Percentiles rank a stretch among this genome's conserved stretches.
These are phyloP conservation scores for Phalloptychus januarius DNA, from an alignment of 2,797 vertebrate genomes.

Conservation along the genomic window DNA sequence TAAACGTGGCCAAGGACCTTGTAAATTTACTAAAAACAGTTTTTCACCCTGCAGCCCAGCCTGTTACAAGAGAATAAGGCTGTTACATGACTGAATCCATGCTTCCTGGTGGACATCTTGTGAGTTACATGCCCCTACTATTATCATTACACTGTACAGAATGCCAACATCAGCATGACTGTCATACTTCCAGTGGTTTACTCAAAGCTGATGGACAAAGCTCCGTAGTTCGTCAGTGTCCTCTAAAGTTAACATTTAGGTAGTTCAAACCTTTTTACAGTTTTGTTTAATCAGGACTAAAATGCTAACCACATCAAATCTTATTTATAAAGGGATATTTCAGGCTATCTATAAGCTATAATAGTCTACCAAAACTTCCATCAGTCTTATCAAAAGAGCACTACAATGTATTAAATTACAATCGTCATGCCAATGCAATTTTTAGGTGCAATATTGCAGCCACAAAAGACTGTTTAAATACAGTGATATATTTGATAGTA, in stretches of 20 bases:
- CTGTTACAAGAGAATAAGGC: constrained; percentile 57
- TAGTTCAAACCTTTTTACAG: neutral
- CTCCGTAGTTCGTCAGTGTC: neutral
- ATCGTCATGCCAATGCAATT: neutral
- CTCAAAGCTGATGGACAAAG: neutral
- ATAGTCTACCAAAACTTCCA: neutral
- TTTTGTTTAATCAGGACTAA: neutral
- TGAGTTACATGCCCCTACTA: constrained; percentile 61
- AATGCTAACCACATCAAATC: neutral
- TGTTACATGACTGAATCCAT: constrained; percentile 78
- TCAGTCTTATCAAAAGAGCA: neutral
- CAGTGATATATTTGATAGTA: neutral
- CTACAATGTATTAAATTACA: neutral
- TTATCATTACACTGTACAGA: constrained; percentile 14
- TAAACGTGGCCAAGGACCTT: constrained; percentile 8
- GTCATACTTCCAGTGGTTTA: neutral
- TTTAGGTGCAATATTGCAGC: neutral
- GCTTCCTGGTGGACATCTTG: constrained; percentile 74
- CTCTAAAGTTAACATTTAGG: neutral
- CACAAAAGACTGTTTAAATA: neutral
- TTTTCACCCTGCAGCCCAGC: constrained; percentile 63
- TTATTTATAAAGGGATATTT: neutral
- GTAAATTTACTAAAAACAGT: constrained; percentile 42
- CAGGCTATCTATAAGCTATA: neutral
- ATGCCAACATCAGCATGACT: constrained; percentile 5